phyloP scores from a whole-genome alignment of 2,113 vertebrate species.

The Chaetops frenatus region DNA sequence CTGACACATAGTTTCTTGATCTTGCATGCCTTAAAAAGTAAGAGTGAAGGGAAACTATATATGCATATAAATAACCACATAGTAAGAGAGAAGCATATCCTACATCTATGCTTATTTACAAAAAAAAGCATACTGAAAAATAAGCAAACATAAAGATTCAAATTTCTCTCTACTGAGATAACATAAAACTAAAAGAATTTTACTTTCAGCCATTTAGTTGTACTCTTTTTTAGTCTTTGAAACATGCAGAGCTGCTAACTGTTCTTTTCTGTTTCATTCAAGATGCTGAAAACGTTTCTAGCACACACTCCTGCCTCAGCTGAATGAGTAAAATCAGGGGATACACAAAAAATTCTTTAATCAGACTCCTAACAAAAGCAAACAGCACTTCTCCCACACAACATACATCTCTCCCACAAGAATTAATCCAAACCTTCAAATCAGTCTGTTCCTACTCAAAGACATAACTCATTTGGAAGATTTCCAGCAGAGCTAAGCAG shows the following conservation, averaged over 20 bases:
- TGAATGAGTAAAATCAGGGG: background rate
- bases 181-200: background rate
- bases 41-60: background rate
- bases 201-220: background rate
- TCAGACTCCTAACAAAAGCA: background rate
- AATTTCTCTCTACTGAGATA: background rate
- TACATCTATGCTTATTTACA: background rate
- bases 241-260: background rate
- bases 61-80: background rate
- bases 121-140: background rate
- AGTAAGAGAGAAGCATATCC: background rate
- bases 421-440: background rate
- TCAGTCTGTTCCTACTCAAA: background rate
- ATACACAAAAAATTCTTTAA: background rate
- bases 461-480: background rate
- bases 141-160: background rate
- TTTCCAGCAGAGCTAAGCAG: background rate
- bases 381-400: background rate
- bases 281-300: background rate
- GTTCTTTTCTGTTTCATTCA: background rate
- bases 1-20: constrained; percentile 79
- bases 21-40: constrained; percentile 80
- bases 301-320: background rate
- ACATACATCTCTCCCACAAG: background rate
- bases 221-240: background rate